Conservation (phyloP, 2,113 vertebrate species). For the Eudyptes chrysolophus region DNA sequence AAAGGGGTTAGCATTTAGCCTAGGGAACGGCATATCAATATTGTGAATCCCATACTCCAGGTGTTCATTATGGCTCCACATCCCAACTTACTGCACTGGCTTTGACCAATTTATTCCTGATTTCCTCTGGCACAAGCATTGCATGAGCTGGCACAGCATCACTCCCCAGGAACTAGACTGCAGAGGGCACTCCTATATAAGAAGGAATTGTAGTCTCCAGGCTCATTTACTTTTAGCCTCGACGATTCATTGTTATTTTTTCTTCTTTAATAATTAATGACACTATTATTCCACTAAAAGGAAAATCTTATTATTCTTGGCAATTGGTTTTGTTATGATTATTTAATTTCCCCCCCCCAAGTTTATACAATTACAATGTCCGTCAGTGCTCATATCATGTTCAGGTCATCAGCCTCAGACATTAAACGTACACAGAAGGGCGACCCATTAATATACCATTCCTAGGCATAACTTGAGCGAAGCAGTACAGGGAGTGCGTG, state of each 20-base stretch:
- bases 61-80: background rate
- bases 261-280: conserved; percentile 36
- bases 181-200: conserved; percentile 62
- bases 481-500: background rate
- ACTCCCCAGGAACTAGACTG: background rate
- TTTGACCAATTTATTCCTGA: background rate
- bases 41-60: background rate
- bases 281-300: background rate
- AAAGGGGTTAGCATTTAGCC: background rate
- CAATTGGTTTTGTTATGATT: conserved; percentile 24
- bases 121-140: background rate
- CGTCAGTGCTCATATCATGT: background rate
- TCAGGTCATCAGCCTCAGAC: background rate
- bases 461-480: background rate
- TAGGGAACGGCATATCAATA: background rate
- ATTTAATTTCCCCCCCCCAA: background rate
- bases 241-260: background rate
- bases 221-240: background rate
- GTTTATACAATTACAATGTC: conserved; percentile 5
- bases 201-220: background rate
- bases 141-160: background rate
- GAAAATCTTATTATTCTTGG: conserved; percentile 38
- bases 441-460: background rate
- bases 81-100: fast-evolving
- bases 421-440: background rate